Evolutionary conservation across 2,113 vertebrate species (phyloP), one percentile per base, ranked within the genome.

Genomic region (Podiceps cristatus): DNA sequence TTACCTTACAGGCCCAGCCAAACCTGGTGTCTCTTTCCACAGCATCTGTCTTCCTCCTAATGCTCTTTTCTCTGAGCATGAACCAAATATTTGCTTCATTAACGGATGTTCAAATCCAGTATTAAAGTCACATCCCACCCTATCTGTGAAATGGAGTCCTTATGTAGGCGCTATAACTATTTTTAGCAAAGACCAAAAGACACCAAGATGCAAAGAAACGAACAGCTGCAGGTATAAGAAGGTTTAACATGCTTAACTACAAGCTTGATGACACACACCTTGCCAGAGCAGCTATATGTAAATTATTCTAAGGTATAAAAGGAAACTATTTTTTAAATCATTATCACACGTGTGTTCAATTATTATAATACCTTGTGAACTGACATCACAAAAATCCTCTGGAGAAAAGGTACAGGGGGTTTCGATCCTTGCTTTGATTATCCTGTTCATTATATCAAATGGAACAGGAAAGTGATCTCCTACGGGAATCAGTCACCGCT

Each of bases 361-460:
- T 97, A 95, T 96, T 96, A 60, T 62, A 93, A 86, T 69, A 64
- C 73, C 88, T 91, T 95, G 94, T 97, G 97, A 97, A 97, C 50
- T 88, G 90, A 97, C 93, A 98, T 96, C 93, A 97, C 93, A 98
- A 88, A 97, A 96, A 93, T 92, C 92, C 75, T 87, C 37, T 24
- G 10, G 83, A 96, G 88, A 91, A 96, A 98, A 79, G 68, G 92
- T 93, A 81, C 92, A 55, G 22, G 1, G 7, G 92, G 94, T 71
- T 96, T 90, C 42, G 74, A 97, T 97, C 96, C 93, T 95, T 74
- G 50, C 98, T 98, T 98, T 98, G 98, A 98, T 98, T 97, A 96
- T 97, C 91, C 77, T 79, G 88, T 93, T 98, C 97, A 76, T 98
- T 96, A 58, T 84, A 98, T 96, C 97, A 98, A 98, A 98, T 91